phyloP scores from a whole-genome alignment of 2,888 invertebrate species.

The Teinopalpus imperialis region DNA sequence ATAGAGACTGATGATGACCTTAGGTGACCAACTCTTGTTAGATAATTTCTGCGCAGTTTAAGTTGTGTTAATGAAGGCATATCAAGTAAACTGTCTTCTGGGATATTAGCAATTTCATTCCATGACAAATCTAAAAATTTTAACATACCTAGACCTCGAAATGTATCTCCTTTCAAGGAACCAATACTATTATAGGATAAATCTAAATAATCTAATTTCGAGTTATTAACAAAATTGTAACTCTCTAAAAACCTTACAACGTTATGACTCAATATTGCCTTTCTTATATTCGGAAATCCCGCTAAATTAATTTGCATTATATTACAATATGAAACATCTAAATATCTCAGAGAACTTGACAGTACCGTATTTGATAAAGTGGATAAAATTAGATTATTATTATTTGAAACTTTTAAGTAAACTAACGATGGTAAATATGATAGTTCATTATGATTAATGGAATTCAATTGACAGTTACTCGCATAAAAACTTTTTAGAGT shows the following conservation, averaged over 20 bases:
- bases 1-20: constrained; percentile 79
- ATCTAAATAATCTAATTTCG: constrained; percentile 82
- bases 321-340: constrained; percentile 85
- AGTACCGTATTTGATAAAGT: constrained; percentile 60
- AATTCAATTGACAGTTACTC: constrained; percentile 79
- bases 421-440: constrained; percentile 81
- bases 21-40: constrained; percentile 81
- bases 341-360: constrained; percentile 74
- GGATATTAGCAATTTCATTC: constrained; percentile 84
- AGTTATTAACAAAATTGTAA: constrained; percentile 83
- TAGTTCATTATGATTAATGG: constrained; percentile 77
- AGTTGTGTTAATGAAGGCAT: constrained; percentile 83
- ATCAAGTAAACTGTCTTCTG: constrained; percentile 81
- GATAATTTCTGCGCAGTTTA: constrained; percentile 85
- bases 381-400: constrained; percentile 78
- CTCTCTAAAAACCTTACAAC: constrained; percentile 81
- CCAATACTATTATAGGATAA: constrained; percentile 86
- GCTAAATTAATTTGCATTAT: constrained; percentile 82
- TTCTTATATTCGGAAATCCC: constrained; percentile 83
- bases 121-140: constrained; percentile 85
- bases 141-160: constrained; percentile 80
- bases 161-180: constrained; percentile 82
- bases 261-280: constrained; percentile 83
- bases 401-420: constrained; percentile 83
- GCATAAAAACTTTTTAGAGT: constrained; percentile 80